Evolutionary conservation across 2,888 invertebrate genomes (phyloP), one percentile per base, ranked within the genome.

Genomic region (Volucella bombylans): DNA sequence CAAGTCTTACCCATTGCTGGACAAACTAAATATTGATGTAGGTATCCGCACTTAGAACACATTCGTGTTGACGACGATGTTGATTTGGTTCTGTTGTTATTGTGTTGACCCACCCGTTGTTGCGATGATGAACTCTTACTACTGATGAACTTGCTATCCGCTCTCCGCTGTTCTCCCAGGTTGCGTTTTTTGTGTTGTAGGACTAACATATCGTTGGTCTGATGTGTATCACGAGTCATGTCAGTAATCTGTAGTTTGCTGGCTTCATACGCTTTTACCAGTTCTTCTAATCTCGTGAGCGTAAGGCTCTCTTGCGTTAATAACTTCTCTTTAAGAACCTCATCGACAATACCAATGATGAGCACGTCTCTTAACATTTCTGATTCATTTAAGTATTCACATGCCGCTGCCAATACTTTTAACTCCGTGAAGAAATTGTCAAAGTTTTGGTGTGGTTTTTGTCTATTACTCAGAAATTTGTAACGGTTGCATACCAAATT

Each of bases 301-400:
- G 54, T 52, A 4, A 67, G 8, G 4, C 14, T 65, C 52, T 65
- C 52, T 52, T 65, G 41, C 1, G 65, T 65, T 50, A 65, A 15
- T 10, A 65, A 39, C 38, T 65, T 65, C 41, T 65, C 52, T 49
- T 65, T 65, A n/a, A 65, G 14, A 6, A 65, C 65, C 18, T 65
- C 65, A 1, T 38, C 65, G 11, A 65, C 39, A 8, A 50, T 38
- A 6, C 65, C 50, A 39, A 65, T 65, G 12, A 65, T 65, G 18
- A 65, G 39, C 3, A 49, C 52, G 41, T 65, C 65, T 65, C 65
- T 65, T 2, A 65, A 9, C 50, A 50, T 65, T 14, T 50, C 15
- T 39, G n/a, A 8, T 52, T 65, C 50, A 18, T 10, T 3, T 18
- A 12, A 12, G 12, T 61, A 23, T 8, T 43, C 12, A 45, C 61